Percentiles rank a stretch among this genome's conserved stretches.
These are phyloP conservation scores for Crypturellus tataupa DNA, from an alignment of 2,797 vertebrate genomes.

Conservation along the genomic window DNA sequence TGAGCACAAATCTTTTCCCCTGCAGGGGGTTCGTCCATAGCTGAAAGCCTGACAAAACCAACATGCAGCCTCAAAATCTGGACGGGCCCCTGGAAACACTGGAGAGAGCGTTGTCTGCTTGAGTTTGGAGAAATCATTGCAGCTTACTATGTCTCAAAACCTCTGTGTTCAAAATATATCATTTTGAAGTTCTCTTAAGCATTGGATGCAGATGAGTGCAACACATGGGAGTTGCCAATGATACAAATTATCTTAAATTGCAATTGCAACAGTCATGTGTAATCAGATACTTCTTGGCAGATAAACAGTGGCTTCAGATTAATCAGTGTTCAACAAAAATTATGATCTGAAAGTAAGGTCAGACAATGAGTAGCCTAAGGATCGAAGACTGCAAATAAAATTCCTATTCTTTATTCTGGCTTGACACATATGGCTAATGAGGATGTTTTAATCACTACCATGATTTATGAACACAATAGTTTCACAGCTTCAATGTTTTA, in stretches of 20 bases:
- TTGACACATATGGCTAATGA: background rate
- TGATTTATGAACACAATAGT: background rate
- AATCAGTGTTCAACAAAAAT: background rate
- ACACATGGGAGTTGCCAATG: background rate
- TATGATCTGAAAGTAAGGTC: background rate
- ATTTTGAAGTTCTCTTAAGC: background rate
- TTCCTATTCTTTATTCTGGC: background rate
- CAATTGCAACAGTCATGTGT: background rate
- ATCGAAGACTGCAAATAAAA: background rate
- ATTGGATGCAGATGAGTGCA: background rate
- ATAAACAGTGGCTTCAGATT: slow-evolving; percentile 12
- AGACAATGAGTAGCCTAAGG: background rate
- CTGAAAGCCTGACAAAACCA: background rate
- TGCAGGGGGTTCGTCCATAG: background rate
- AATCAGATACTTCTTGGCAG: slow-evolving; percentile 14
- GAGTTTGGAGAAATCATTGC: background rate
- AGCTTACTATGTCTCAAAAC: background rate
- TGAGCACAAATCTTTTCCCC: background rate
- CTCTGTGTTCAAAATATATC: background rate
- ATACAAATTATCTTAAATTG: background rate
- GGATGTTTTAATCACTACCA: background rate
- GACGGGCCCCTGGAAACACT: background rate
- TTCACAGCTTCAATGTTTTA: background rate
- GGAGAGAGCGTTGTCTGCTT: background rate
- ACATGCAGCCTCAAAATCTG: background rate